Evolutionary conservation across 2,797 vertebrate genomes (phyloP).

Genomic region (Vipera latastei): DNA sequence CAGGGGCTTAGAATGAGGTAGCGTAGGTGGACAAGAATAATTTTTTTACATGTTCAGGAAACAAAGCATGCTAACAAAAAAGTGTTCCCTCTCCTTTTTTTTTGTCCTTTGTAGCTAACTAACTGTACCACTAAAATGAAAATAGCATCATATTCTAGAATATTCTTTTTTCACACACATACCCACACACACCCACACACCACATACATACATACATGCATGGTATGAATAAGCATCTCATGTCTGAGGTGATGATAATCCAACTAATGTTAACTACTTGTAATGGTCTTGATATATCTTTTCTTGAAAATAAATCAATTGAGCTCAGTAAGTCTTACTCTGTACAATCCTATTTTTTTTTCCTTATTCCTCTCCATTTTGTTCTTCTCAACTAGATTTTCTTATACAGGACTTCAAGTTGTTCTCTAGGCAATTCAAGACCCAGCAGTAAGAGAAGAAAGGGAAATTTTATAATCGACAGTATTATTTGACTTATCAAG

Average conservation of each 20-base stretch:
- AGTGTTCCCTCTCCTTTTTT: neutral
- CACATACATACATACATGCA: neutral
- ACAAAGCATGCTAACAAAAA: neutral
- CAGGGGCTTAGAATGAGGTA: conserved; percentile 39
- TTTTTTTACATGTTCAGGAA: neutral
- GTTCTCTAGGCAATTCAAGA: neutral
- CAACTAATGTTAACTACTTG: neutral
- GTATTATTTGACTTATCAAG: neutral
- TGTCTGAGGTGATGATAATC: neutral
- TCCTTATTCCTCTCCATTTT: neutral
- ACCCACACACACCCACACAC: neutral
- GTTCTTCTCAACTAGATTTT: neutral
- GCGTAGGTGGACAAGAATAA: neutral
- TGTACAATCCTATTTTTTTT: neutral
- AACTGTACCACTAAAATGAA: neutral
- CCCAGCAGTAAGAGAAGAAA: neutral
- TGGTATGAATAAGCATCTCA: neutral
- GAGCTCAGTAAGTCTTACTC: neutral
- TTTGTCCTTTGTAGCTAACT: neutral
- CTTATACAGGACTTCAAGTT: too few relatives aligned
- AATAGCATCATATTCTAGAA: neutral
- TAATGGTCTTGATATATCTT: neutral
- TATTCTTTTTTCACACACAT: neutral
- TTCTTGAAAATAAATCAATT: neutral
- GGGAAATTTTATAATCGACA: neutral